A percentile compares a stretch with the other conserved stretches of the same genome.
Conservation (phyloP, 2,113 vertebrate species). For the Ranitomeya imitator region DNA sequence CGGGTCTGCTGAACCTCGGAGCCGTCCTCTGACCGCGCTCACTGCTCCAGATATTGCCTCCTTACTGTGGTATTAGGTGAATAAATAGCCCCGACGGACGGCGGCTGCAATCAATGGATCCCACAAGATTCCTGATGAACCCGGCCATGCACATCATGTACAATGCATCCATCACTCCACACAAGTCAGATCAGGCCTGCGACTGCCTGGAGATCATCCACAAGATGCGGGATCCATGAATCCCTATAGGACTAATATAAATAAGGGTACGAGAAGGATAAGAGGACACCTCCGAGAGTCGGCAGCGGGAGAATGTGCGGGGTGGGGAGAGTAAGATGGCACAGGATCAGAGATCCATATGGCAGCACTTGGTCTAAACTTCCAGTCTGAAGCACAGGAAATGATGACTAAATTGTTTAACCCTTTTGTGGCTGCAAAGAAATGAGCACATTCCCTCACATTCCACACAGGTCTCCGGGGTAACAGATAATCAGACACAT, state of each 20-base stretch:
- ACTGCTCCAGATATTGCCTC: conserved; percentile 29
- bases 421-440: conserved; percentile 6
- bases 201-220: background rate
- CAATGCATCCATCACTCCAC: background rate
- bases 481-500: conserved; percentile 34
- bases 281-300: background rate
- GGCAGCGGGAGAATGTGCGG: background rate
- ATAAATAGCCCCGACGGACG: conserved; percentile 9
- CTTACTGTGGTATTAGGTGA: conserved; percentile 34
- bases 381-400: conserved; percentile 51
- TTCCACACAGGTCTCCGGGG: conserved; percentile 46
- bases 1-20: background rate
- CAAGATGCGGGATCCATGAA: too few relatives aligned
- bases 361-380: conserved; percentile 41
- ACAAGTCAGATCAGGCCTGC: too few relatives aligned
- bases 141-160: background rate
- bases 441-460: conserved; percentile 6
- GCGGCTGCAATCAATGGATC: too few relatives aligned
- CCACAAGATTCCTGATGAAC: background rate
- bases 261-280: background rate
- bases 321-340: background rate
- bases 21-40: background rate
- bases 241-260: too few relatives aligned
- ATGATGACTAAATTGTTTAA: conserved; percentile 57
- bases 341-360: conserved; percentile 35